Percentiles rank a stretch among this genome's conserved stretches.
Conservation (phyloP, 2,113 vertebrate genomes). For the Phalacrocorax carbo region DNA sequence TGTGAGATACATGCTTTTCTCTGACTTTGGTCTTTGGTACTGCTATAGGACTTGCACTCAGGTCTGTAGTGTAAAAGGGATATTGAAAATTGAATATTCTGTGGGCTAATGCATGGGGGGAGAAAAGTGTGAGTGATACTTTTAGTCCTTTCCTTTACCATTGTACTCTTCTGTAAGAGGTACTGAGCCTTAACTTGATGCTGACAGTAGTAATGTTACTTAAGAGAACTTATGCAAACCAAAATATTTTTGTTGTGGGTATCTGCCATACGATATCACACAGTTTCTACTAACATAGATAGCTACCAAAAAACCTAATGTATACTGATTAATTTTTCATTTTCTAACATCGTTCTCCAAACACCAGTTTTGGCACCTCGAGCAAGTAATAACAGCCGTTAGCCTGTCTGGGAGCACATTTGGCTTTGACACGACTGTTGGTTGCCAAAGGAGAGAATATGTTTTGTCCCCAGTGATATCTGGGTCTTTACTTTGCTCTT, state of each 20-base stretch:
- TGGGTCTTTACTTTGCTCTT: background rate
- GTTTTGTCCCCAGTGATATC: background rate
- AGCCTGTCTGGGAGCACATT: background rate
- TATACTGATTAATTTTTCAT: background rate
- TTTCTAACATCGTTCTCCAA: background rate
- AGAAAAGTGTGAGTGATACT: background rate
- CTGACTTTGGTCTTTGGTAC: background rate
- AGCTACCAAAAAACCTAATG: background rate
- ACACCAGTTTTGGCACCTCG: background rate
- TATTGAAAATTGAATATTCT: background rate
- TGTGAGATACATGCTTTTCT: background rate
- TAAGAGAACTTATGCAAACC: background rate
- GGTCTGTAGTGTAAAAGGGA: background rate
- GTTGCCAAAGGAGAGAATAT: background rate
- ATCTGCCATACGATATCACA: background rate
- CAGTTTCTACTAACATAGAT: background rate
- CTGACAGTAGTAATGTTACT: background rate
- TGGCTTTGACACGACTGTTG: background rate
- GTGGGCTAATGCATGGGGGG: background rate
- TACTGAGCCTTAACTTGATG: background rate
- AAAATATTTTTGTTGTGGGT: background rate
- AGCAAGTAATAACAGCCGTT: background rate
- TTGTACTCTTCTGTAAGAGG: background rate
- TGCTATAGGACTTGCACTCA: background rate
- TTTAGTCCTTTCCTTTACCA: background rate